These are phyloP conservation scores for Phalloptychus januarius DNA, from an alignment of 2,797 vertebrate genomes.

Conservation along the genomic window DNA sequence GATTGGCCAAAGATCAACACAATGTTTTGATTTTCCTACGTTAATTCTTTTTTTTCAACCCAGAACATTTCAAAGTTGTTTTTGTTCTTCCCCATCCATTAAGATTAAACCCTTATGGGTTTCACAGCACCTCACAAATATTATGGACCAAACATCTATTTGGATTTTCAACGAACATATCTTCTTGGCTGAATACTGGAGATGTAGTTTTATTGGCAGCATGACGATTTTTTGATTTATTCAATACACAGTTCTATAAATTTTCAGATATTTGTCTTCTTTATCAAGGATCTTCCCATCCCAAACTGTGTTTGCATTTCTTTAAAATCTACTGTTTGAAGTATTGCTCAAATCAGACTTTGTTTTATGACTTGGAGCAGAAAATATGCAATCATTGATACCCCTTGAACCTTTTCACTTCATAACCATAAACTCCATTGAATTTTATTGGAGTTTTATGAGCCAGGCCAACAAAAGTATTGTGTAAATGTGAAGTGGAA, in stretches of 20 bases:
- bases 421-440: not conserved
- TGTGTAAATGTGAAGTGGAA: not conserved
- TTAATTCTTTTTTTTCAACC: constrained; percentile 12
- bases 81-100: constrained; percentile 35
- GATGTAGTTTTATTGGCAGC: constrained; percentile 59
- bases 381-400: not conserved
- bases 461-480: not conserved
- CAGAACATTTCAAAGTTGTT: constrained; percentile 5
- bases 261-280: constrained; percentile 73
- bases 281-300: constrained; percentile 63
- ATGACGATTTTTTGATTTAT: constrained; percentile 54
- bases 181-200: constrained; percentile 55
- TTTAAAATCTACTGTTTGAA: constrained; percentile 26
- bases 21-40: constrained; percentile 55
- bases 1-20: constrained; percentile 56
- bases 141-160: constrained; percentile 58
- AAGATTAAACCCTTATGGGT: constrained; percentile 31
- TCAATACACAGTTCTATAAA: constrained; percentile 65
- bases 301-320: constrained; percentile 39
- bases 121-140: constrained; percentile 31
- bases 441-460: not conserved
- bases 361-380: constrained; percentile 21
- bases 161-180: constrained; percentile 47
- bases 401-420: not conserved
- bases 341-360: constrained; percentile 23